Evolutionary conservation across 2,888 invertebrate genomes (phyloP), one percentile per base, ranked within the genome.

Genomic region (Lasius fuliginosus): DNA sequence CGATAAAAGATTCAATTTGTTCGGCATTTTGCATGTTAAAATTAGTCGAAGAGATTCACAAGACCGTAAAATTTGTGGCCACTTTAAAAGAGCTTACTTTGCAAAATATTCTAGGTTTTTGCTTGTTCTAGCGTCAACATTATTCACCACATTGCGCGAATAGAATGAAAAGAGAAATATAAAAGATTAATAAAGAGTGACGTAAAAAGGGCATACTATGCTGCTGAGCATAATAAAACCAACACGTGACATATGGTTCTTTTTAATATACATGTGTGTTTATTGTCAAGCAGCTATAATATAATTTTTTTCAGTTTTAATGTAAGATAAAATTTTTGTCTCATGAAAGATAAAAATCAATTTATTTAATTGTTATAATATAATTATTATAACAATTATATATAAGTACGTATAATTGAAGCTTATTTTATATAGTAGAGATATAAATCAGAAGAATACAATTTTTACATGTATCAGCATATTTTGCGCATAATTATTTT

Each of bases 111-210:
- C 11, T 30, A n/a, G 5, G 40, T 42, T 53, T 53, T 53, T 67
- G 56, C 40, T 67, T 56, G 27, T 18, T 53, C 27, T 30, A 56
- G 40, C 40, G 56, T 56, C 53, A 77, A 67, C 27, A 27, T 40
- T 77, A 42, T 56, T 56, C 67, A n/a, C n/a, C 18, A 33, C 56
- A 60, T 67, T 56, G 56, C 30, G n/a, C 40, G 5, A 77, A 68
- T 42, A 77, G 42, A 77, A 68, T 68, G 30, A 56, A 67, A 68
- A 58, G 58, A 58, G 40, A 33, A 67, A 67, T 15, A n/a, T 30
- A 42, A 56, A 68, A 15, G 30, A 56, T 12, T 67, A 56, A 68
- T 77, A 40, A 77, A 77, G 40, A 77, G 15, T 58, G 77, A 68
- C 40, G 67, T 68, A 67, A 23, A 23, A 42, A 33, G 49, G n/a